These are phyloP conservation scores for Sphaeramia orbicularis DNA, from an alignment of 2,797 vertebrate species.

Conservation along the genomic window DNA sequence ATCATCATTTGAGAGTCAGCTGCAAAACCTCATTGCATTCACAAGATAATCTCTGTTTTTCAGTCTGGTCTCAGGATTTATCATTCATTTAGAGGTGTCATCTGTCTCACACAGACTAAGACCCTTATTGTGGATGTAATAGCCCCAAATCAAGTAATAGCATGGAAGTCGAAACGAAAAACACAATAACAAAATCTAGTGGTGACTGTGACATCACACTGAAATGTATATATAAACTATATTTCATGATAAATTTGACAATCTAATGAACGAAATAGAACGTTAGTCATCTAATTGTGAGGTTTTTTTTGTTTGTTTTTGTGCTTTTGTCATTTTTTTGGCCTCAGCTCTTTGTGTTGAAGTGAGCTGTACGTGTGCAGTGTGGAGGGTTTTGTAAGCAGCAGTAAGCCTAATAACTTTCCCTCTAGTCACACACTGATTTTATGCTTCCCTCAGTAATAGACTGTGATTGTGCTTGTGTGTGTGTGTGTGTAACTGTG, in stretches of 20 bases:
- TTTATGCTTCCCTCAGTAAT: slow-evolving; percentile 75
- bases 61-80: not conserved
- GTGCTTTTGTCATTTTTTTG: not conserved
- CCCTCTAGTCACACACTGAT: slow-evolving; percentile 53
- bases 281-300: not conserved
- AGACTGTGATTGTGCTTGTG: slow-evolving; percentile 72
- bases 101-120: too few relatives aligned
- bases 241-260: too few relatives aligned
- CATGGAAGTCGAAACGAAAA: too few relatives aligned
- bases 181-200: too few relatives aligned
- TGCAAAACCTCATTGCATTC: too few relatives aligned
- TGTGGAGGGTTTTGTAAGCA: slow-evolving; percentile 46
- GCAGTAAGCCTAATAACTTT: slow-evolving; percentile 49
- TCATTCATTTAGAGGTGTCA: not conserved
- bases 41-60: not conserved
- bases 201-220: too few relatives aligned
- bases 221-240: too few relatives aligned
- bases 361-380: slow-evolving; percentile 2
- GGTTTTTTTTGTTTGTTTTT: not conserved
- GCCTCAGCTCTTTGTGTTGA: slow-evolving; percentile 3
- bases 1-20: not conserved
- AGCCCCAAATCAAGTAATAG: too few relatives aligned
- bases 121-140: too few relatives aligned
- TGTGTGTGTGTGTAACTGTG: slow-evolving; percentile 61
- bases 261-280: too few relatives aligned